Evolutionary conservation across 2,888 invertebrate species (phyloP), one percentile per base, ranked within the genome.

Genomic region (Andrena trimmerana): DNA sequence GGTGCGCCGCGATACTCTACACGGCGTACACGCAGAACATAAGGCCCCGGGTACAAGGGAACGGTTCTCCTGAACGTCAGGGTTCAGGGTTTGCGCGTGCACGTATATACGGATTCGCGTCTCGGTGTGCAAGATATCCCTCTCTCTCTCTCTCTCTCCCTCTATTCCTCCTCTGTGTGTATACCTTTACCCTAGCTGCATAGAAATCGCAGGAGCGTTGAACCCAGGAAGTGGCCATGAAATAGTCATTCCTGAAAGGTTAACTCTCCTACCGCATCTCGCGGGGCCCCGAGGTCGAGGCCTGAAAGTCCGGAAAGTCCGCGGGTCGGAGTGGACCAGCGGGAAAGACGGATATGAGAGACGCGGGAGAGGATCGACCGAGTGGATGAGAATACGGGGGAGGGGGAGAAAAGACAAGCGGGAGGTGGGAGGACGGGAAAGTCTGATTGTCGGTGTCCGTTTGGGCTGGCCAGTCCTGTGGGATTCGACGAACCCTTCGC

Each of bases 171-270:
- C 79, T 63, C 57, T 57, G 73, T 78, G 72, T 81, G 81, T 79
- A 85, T 84, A 85, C 78, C 86, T 86, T 86, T 88, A 86, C 87
- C 86, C 89, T 88, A 88, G 86, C 90, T 91, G 91, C 91, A 92
- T 92, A 90, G 91, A 91, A 92, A 92, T 92, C 90, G 89, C 88
- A 88, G 88, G 93, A 92, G 90, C 93, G 85, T 92, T 93, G 93
- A 93, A 93, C 93, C 91, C 93, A 92, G 93, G 91, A 92, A 92
- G 91, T 92, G 91, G 89, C 92, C 92, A 90, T 92, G 92, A 92
- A 93, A 92, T 92, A 92, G 91, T 93, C 90, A 92, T 92, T 91
- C 90, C 89, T 90, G 90, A 92, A 91, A 92, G 92, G 90, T 93
- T 92, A 92, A 92, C 91, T 91, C 89, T 87, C 88, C 90, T 89